Conservation (phyloP, 2,888 invertebrate genomes). For the Hypolimnas misippus region DNA sequence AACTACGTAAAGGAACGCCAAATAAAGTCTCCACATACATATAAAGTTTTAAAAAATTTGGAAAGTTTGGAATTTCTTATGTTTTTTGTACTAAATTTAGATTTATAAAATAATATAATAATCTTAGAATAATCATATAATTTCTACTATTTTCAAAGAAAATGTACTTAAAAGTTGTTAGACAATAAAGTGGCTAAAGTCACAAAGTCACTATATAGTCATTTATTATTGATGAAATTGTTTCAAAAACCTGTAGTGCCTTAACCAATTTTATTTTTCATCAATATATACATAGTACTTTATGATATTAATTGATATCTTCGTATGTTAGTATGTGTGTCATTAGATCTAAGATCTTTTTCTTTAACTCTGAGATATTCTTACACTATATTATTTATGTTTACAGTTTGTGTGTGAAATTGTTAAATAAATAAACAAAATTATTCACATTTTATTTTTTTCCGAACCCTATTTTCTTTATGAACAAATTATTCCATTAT, state of each 20-base stretch:
- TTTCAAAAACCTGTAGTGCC: not conserved
- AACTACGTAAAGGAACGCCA: not conserved
- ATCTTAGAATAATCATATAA: too few relatives aligned
- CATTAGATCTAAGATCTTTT: conserved; percentile 5
- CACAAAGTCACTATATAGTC: not conserved
- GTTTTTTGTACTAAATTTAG: not conserved
- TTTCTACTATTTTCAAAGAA: not conserved
- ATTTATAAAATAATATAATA: too few relatives aligned
- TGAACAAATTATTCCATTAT: not conserved
- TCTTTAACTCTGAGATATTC: not conserved
- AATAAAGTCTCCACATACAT: not conserved
- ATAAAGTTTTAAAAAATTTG: not conserved
- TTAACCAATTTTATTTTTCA: not conserved
- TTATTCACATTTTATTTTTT: conserved; percentile 13
- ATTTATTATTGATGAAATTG: not conserved
- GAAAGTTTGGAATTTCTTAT: not conserved
- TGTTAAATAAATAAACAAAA: conserved; percentile 13
- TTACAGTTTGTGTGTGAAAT: conserved; percentile 6
- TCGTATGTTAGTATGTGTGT: not conserved
- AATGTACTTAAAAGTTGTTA: not conserved
- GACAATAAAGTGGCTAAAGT: not conserved
- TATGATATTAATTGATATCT: not conserved
- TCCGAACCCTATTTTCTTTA: not conserved
- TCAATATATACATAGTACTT: not conserved
- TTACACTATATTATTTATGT: too few relatives aligned